Evolutionary conservation across 2,888 invertebrate species (phyloP), one percentile per base, ranked within the genome.

Genomic region (Argyresthia albistria): DNA sequence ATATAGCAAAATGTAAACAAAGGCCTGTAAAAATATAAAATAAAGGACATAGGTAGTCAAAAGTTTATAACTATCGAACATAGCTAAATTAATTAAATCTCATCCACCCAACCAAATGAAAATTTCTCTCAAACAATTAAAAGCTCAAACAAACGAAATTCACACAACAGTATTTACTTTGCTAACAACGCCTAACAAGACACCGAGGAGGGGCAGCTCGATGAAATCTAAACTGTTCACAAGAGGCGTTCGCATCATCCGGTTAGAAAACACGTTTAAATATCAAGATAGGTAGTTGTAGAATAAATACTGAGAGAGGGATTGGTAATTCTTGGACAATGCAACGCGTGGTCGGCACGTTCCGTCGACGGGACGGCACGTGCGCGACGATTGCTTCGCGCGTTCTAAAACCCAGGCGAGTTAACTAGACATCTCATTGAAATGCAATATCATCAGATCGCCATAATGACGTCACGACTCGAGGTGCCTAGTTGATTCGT

Each of bases 151-250:
- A 57, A 25, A 81, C 72, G 75, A 76, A 80, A 83, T 79, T 75
- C 65, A 70, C 67, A 69, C 66, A 67, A 68, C 66, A 69, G 66
- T 82, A 75, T 84, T 83, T 86, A 79, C 71, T 77, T 66, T 70
- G 73, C 66, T 54, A 61, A 65, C 70, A 63, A 61, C 53, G 55
- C 55, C 36, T 45, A 45, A 35, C 2, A 25, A 25, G 25, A 25
- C 25, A 25, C 25, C 25, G 39, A 57, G 60, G 39, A 57, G 60
- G 57, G 57, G 73, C 69, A 67, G 63, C 14, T 56, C 70, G 80
- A 80, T 83, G 73, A 78, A 80, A 84, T 82, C 77, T 76, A 80
- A 84, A 82, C 80, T 76, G 75, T 80, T 76, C 70, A 67, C 73
- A 65, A 68, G 70, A 68, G 63, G 74, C 69, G 71, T 71, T 69